Conservation (phyloP, 2,797 vertebrate genomes). For the Sebastes oblongus region DNA sequence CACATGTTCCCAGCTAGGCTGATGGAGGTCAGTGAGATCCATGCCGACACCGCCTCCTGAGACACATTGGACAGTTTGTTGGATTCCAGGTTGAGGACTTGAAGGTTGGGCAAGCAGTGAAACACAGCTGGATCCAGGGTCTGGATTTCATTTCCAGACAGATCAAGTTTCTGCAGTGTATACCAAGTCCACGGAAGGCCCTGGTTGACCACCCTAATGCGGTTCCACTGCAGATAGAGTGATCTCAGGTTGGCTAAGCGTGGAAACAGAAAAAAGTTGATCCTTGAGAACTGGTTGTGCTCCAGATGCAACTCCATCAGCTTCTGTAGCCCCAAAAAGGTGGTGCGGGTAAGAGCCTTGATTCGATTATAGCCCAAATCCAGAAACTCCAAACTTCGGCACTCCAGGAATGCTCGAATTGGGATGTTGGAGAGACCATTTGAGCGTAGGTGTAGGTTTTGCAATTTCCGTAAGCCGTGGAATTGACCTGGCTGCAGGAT, state of each 20-base stretch:
- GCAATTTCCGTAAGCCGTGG: slow-evolving; percentile 93
- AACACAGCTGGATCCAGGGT: slow-evolving; percentile 90
- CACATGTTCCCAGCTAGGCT: slow-evolving; percentile 97
- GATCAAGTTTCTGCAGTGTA: slow-evolving; percentile 96
- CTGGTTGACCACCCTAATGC: slow-evolving; percentile 95
- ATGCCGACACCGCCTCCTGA: slow-evolving; percentile 93
- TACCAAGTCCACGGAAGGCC: slow-evolving; percentile 98
- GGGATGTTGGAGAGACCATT: slow-evolving; percentile 94
- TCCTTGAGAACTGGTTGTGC: slow-evolving; percentile 98
- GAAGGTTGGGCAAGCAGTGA: slow-evolving; percentile 96
- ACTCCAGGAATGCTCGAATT: slow-evolving; percentile 95
- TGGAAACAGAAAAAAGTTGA: slow-evolving; percentile 99
- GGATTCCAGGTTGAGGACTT: slow-evolving; percentile 97
- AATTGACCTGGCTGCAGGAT: slow-evolving; percentile 93
- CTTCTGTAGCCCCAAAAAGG: slow-evolving; percentile 93
- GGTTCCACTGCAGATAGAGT: slow-evolving; percentile 97
- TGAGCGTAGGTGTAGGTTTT: slow-evolving; percentile 94
- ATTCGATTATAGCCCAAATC: slow-evolving; percentile 98
- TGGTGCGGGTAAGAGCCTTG: slow-evolving; percentile 93
- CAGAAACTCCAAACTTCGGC: slow-evolving; percentile 96
- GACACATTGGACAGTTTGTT: slow-evolving; percentile 98
- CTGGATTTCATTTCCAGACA: slow-evolving; percentile 98
- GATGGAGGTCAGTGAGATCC: slow-evolving; percentile 96
- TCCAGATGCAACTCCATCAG: slow-evolving; percentile 97
- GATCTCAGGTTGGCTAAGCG: slow-evolving; percentile 95